Evolutionary conservation across 2,888 invertebrate species (phyloP).

Genomic region (Standfussiana lucernea): DNA sequence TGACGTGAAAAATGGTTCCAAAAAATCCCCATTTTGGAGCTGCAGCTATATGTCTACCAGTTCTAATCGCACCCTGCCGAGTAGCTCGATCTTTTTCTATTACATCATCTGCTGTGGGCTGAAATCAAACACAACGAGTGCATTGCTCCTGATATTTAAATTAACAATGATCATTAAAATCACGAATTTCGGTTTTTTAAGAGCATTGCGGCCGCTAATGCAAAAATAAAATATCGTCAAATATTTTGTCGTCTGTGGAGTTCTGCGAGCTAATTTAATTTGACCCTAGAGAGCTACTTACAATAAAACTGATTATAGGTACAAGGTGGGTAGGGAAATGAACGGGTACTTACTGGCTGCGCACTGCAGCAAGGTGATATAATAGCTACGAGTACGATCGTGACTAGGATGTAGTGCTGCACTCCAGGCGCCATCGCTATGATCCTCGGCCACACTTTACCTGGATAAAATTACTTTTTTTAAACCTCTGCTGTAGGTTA

Average conservation of each 20-base stretch:
- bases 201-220: background rate
- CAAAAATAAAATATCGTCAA: background rate
- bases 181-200: background rate
- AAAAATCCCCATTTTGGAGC: conserved; percentile 88
- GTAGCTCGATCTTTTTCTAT: conserved; percentile 82
- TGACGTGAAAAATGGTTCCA: conserved; percentile 87
- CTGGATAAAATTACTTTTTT: conserved; percentile 35
- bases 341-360: conserved; percentile 80
- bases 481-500: background rate
- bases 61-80: conserved; percentile 78
- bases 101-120: conserved; percentile 83
- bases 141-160: conserved; percentile 19
- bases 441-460: conserved; percentile 43
- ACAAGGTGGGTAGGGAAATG: background rate
- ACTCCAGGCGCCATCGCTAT: conserved; percentile 72
- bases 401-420: conserved; percentile 70
- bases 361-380: conserved; percentile 79
- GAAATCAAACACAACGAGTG: conserved; percentile 66
- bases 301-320: too few species aligned
- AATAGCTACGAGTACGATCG: conserved; percentile 75
- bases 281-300: background rate
- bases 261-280: background rate
- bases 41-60: conserved; percentile 77
- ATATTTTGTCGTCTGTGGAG: background rate
- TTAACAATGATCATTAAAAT: background rate